phyloP scores from a whole-genome alignment of 1,140 invertebrate genomes.

The Venustaconcha ellipsiformis region DNA sequence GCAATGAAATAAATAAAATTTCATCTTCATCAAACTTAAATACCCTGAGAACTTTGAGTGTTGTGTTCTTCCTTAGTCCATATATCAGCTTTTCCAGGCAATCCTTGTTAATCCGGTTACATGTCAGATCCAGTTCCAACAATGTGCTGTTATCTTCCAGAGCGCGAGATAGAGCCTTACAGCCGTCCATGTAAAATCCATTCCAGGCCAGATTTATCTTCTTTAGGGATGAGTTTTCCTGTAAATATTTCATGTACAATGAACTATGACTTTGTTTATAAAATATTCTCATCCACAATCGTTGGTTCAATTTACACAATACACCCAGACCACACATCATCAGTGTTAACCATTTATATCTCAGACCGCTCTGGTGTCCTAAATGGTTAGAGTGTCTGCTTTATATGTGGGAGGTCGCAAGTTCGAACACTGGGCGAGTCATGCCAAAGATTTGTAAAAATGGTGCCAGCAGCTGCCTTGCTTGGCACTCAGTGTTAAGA shows the following conservation, averaged over 20 bases:
- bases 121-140: constrained; percentile 56
- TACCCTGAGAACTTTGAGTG: constrained; percentile 46
- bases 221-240: constrained; percentile 58
- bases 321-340: too few relatives aligned
- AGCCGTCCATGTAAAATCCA: constrained; percentile 54
- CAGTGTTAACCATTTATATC: too few relatives aligned
- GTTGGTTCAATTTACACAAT: too few relatives aligned
- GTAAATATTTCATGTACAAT: background rate
- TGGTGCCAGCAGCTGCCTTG: too few relatives aligned
- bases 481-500: too few relatives aligned
- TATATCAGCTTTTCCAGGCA: constrained; percentile 50
- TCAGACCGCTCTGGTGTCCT: too few relatives aligned
- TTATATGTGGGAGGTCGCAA: too few relatives aligned
- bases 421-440: too few relatives aligned
- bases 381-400: too few relatives aligned
- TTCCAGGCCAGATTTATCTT: constrained; percentile 60
- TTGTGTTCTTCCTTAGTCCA: constrained; percentile 51
- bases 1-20: background rate
- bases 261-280: too few relatives aligned
- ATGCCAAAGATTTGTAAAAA: too few relatives aligned
- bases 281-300: too few relatives aligned
- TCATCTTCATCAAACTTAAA: background rate
- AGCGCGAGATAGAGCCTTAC: constrained; percentile 45
- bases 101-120: constrained; percentile 58
- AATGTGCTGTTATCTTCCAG: constrained; percentile 51